A percentile compares a stretch with the other conserved stretches of the same genome.
Evolutionary conservation across 2,797 vertebrate species (phyloP).

Genomic region (Tragelaphus eurycerus): DNA sequence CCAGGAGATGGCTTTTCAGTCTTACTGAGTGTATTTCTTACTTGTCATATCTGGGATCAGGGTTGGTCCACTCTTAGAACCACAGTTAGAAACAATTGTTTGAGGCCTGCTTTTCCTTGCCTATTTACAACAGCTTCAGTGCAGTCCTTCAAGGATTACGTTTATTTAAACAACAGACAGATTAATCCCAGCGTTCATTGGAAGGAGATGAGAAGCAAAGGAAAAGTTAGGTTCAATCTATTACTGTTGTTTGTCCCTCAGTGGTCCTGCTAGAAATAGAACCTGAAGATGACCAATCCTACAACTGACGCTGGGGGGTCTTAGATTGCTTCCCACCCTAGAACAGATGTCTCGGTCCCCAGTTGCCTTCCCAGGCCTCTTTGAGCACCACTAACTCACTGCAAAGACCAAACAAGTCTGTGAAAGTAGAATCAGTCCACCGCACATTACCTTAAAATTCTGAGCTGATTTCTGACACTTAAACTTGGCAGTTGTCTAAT

Average conservation of each 20-base stretch:
- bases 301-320: neutral
- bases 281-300: neutral
- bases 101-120: neutral
- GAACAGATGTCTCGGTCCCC: neutral
- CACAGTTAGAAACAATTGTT: neutral
- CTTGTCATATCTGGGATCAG: neutral
- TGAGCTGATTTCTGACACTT: neutral
- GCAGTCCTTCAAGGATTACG: neutral
- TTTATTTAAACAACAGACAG: constrained; percentile 26
- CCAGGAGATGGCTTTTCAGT: neutral
- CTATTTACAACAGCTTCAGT: neutral
- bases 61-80: neutral
- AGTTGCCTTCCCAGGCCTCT: neutral
- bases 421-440: neutral
- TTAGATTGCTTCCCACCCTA: neutral
- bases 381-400: neutral
- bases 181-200: constrained; percentile 21
- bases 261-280: neutral
- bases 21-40: neutral
- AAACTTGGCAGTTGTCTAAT: neutral
- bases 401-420: neutral
- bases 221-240: neutral
- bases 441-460: neutral
- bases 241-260: neutral
- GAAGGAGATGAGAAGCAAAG: neutral